phyloP scores from a whole-genome alignment of 2,797 vertebrate species.

The Pachyuromys duprasi region DNA sequence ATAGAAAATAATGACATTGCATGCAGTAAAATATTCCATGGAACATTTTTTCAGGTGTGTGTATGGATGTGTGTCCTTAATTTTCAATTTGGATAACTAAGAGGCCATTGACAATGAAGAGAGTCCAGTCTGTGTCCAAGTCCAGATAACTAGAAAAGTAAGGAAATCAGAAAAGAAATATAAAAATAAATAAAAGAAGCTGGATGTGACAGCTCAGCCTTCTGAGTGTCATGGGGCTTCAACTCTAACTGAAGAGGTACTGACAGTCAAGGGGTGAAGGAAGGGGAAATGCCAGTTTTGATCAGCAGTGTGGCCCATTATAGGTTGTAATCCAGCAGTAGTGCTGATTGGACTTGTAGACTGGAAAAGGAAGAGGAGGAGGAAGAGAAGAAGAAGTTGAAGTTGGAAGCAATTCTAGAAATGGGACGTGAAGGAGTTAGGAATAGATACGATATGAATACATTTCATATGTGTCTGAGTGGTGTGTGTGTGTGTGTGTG shows the following conservation, averaged over 20 bases:
- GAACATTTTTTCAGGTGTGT: not conserved
- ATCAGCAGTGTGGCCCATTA: not conserved
- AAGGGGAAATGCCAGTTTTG: not conserved
- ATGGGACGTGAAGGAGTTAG: not conserved
- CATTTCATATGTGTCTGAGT: not conserved
- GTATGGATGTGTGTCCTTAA: not conserved
- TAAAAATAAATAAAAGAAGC: not conserved
- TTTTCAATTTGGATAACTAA: slow-evolving; percentile 15
- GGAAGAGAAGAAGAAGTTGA: no score
- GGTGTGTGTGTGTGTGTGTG: not conserved
- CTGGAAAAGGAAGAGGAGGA: not conserved
- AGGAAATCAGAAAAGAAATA: not conserved
- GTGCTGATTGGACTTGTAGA: not conserved
- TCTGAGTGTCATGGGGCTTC: not conserved
- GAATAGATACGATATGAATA: not conserved
- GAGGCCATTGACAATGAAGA: not conserved
- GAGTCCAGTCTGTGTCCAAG: not conserved
- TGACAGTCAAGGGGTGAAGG: not conserved
- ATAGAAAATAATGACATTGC: not conserved
- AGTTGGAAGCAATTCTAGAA: not conserved
- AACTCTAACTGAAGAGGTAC: not conserved
- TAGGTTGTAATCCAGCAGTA: not conserved
- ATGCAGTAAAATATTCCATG: not conserved
- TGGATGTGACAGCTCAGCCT: not conserved
- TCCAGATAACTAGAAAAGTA: slow-evolving; percentile 6